Conservation (phyloP, 2,797 vertebrate genomes). For the Peromyscus nudipes region DNA sequence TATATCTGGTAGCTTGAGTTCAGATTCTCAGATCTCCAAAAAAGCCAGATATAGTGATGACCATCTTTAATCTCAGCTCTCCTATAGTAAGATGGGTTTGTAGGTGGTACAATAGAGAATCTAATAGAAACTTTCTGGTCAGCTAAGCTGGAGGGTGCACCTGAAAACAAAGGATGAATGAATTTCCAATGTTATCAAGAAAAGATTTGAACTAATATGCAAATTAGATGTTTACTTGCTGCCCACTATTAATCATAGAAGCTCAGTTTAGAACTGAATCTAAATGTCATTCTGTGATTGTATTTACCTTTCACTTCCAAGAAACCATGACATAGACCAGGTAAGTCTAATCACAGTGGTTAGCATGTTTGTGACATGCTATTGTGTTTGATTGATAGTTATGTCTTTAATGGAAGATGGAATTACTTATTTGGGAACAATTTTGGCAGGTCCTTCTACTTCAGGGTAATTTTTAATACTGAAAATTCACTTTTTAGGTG, state of each 20-base stretch:
- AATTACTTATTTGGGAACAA: neutral
- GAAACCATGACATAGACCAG: neutral
- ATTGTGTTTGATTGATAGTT: neutral
- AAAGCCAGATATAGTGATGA: neutral
- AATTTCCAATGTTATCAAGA: constrained; percentile 61
- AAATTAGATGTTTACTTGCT: constrained; percentile 63
- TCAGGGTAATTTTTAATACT: neutral
- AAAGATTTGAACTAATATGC: constrained; percentile 39
- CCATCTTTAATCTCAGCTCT: no score
- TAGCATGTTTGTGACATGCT: fast-evolving
- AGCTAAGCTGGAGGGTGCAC: neutral
- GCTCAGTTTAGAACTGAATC: constrained; percentile 39
- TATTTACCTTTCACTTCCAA: neutral
- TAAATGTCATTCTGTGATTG: neutral
- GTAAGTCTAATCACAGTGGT: neutral
- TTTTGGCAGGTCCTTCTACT: neutral
- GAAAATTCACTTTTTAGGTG: neutral
- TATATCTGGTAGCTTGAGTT: neutral
- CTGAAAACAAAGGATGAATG: constrained; percentile 42
- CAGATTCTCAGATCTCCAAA: neutral
- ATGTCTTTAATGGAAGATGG: neutral
- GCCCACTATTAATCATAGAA: constrained; percentile 13
- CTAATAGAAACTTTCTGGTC: neutral
- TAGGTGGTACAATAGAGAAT: neutral
- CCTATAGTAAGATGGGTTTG: neutral